Conservation (phyloP, 2,888 invertebrate species). For the Ametastegia equiseti region DNA sequence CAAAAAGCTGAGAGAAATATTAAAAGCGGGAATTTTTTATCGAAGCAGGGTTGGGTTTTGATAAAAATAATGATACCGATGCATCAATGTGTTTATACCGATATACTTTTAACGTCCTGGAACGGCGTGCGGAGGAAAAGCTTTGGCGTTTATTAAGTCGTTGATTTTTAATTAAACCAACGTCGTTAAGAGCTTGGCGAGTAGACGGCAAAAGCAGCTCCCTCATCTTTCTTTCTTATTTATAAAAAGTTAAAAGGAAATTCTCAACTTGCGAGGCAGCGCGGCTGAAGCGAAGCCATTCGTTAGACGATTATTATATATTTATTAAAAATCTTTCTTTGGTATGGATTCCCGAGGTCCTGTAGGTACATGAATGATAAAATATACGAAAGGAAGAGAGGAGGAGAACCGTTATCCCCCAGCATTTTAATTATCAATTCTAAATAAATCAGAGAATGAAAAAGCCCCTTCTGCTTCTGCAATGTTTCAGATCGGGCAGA, state of each 20-base stretch:
- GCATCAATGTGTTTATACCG: background rate
- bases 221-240: constrained; percentile 1
- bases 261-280: background rate
- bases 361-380: background rate
- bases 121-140: background rate
- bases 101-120: background rate
- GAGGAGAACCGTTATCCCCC: background rate
- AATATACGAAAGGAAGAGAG: background rate
- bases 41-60: background rate
- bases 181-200: constrained; percentile 22
- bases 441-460: background rate
- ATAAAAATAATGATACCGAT: constrained; percentile 26
- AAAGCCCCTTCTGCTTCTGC: background rate
- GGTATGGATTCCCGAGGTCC: background rate
- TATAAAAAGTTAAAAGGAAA: constrained; percentile 35
- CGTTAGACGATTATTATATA: constrained; percentile 24
- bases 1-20: background rate
- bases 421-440: background rate
- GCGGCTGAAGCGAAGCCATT: background rate
- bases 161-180: constrained; percentile 44
- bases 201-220: background rate
- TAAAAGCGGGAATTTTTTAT: background rate
- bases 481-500: constrained; percentile 81
- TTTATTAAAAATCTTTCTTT: constrained; percentile 4
- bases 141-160: constrained; percentile 25